Evolutionary conservation across 2,113 vertebrate genomes (phyloP).

Genomic region (Taxidea taxus): DNA sequence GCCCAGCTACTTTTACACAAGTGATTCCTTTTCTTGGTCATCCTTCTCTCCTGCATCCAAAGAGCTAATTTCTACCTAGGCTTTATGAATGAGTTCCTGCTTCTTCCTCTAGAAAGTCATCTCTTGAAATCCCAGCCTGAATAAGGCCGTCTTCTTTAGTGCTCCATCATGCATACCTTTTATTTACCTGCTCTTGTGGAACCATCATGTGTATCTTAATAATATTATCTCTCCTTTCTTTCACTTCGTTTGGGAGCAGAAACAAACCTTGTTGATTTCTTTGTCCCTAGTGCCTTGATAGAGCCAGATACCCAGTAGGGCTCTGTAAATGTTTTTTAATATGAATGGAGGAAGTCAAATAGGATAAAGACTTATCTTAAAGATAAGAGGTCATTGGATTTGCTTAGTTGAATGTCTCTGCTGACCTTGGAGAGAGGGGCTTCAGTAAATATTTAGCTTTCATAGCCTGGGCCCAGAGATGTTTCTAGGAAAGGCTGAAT

Average conservation of each 20-base stretch:
- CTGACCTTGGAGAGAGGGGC: neutral
- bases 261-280: neutral
- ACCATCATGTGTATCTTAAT: neutral
- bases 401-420: neutral
- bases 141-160: neutral
- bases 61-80: neutral
- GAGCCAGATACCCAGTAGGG: neutral
- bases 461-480: neutral
- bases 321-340: neutral
- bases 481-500: neutral
- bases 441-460: conserved; percentile 30
- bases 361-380: neutral
- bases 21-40: neutral
- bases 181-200: neutral
- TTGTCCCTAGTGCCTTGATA: neutral
- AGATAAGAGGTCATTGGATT: conserved; percentile 10
- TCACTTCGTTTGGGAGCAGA: neutral
- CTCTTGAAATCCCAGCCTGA: neutral
- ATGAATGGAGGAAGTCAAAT: neutral
- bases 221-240: neutral
- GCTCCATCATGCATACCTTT: neutral
- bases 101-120: neutral
- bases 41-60: neutral
- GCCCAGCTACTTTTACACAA: neutral
- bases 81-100: neutral